Base-by-base conservation (phyloP, 2,113 vertebrate species). In the Leptodactylus fuscus region DNA sequence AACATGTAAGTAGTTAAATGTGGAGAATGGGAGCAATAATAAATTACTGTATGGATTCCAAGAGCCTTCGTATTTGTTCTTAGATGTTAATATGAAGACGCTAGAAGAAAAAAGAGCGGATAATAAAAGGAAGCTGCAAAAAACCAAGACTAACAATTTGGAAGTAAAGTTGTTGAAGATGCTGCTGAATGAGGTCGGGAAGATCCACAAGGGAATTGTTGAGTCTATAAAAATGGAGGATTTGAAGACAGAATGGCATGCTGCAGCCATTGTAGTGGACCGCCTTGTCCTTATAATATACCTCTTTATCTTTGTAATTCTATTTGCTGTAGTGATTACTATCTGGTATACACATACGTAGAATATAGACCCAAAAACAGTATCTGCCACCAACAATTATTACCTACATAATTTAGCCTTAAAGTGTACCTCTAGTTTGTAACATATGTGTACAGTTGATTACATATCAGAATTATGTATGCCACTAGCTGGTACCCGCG, bases 201-300 rank as follows among this genome's bases (percentile, higher is more conserved):
- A 58, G 58, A 87, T 87, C 32, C 76, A 67, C 10, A 46, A n/a
- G 24, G 15, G 69, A 16, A 18, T 85, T 34, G 13, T 34, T 8
- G 22, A 81, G 3, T 44, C 49, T 15, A 81, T n/a, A 1, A 24
- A 18, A 13, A 58, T 75, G 46, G 32, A 75, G 8, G 60, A 69
- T 1, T 22, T 34, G 51, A 87, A 81, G 62, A 58, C 82, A 38
- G 81, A 85, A 18, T 87, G 87, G 87, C 29, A 84, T 38, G n/a
- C 80, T 55, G 82, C 67, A 32, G 82, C 82, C 5, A 41, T 84
- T n/a, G 41, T 87, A 2, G 29, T 87, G 3, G 87, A 87, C 29
- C 46, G 78, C 12, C 48, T 85, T 29, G 27, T 85, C 32, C 22
- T 81, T 18, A 16, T 87, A 20, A 36, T 60, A 6, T 87, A 85